Evolutionary conservation across 2,888 invertebrate species (phyloP).

Genomic region (Amaurobius ferox): DNA sequence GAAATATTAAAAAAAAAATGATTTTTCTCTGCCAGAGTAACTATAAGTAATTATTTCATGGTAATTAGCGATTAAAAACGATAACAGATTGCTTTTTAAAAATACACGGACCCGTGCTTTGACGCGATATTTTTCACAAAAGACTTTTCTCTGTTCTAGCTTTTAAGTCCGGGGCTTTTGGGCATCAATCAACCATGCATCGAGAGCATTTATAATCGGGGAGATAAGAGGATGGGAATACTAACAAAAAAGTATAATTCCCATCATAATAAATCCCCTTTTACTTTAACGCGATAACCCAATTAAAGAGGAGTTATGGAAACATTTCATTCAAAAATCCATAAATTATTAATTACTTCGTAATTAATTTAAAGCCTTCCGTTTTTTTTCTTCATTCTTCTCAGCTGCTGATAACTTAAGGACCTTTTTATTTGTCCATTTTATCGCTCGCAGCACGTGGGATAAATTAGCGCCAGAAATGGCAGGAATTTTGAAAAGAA

Average conservation of each 20-base stretch:
- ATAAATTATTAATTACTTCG: conserved; percentile 72
- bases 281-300: conserved; percentile 69
- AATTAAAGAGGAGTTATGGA: conserved; percentile 67
- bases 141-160: not conserved
- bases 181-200: conserved; percentile 53
- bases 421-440: conserved; percentile 44
- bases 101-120: conserved; percentile 20
- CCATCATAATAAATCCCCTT: conserved; percentile 59
- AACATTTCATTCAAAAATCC: conserved; percentile 67
- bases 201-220: conserved; percentile 59
- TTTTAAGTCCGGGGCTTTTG: conserved; percentile 27
- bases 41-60: conserved; percentile 72
- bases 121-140: conserved; percentile 8
- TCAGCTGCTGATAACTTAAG: conserved; percentile 17
- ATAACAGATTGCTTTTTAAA: conserved; percentile 65
- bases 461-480: conserved; percentile 42
- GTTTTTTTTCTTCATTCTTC: conserved; percentile 6
- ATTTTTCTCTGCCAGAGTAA: conserved; percentile 30
- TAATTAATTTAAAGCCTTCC: conserved; percentile 63
- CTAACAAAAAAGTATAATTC: conserved; percentile 32
- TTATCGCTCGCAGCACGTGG: conserved; percentile 57
- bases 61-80: conserved; percentile 69
- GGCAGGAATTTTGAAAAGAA: not conserved
- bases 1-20: conserved; percentile 15
- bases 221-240: conserved; percentile 39